Conservation (phyloP, 2,797 vertebrate genomes). For the Sebastes nivosus region DNA sequence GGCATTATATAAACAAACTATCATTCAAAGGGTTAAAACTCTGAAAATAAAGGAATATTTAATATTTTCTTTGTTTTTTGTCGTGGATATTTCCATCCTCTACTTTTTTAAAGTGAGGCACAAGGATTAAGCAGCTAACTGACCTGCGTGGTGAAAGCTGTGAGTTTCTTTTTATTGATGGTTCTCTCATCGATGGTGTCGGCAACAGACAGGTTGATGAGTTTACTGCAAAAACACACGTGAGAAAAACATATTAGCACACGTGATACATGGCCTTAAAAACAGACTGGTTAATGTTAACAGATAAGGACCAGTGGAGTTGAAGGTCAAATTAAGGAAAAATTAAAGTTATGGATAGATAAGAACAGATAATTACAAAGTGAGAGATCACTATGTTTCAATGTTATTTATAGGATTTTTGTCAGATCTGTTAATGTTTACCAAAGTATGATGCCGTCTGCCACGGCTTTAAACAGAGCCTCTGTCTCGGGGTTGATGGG, state of each 20-base stretch:
- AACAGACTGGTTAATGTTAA: background rate
- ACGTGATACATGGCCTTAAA: background rate
- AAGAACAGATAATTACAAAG: background rate
- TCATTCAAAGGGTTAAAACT: background rate
- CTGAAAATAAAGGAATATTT: too few species aligned
- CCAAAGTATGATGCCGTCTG: conserved; percentile 94
- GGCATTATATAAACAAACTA: background rate
- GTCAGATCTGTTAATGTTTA: conserved; percentile 68
- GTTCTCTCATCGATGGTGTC: conserved; percentile 98
- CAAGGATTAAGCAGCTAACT: background rate
- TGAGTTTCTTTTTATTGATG: conserved; percentile 97
- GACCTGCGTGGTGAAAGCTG: conserved; percentile 94
- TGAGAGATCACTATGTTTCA: background rate
- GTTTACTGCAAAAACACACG: conserved; percentile 85
- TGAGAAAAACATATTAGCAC: background rate
- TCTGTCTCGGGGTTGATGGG: conserved; percentile 92
- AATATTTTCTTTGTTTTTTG: too few species aligned
- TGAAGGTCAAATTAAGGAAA: background rate
- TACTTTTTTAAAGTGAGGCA: background rate
- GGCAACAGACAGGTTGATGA: conserved; percentile 96
- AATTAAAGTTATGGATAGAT: background rate
- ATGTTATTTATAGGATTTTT: background rate
- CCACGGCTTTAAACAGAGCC: conserved; percentile 91
- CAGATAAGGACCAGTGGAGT: background rate
- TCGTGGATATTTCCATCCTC: too few species aligned